These are phyloP conservation scores for Drosophila villosipedis DNA, from an alignment of 2,888 invertebrate species.

Conservation along the genomic window DNA sequence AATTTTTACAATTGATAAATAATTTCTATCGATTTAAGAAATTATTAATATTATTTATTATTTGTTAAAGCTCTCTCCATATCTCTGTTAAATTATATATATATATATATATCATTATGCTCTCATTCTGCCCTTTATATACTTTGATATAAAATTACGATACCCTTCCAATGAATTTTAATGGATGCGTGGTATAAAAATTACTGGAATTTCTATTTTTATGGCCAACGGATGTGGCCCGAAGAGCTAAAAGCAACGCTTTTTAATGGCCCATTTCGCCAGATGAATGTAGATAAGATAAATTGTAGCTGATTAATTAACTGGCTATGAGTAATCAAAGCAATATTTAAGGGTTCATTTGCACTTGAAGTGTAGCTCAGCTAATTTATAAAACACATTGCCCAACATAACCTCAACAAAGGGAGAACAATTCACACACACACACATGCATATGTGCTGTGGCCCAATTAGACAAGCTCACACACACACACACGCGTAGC, in stretches of 20 bases:
- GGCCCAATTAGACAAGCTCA: slow-evolving; percentile 69
- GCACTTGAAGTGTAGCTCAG: slow-evolving; percentile 20
- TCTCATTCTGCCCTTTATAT: neutral
- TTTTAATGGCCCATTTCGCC: slow-evolving; percentile 58
- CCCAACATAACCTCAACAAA: slow-evolving; percentile 25
- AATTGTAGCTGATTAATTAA: slow-evolving; percentile 52
- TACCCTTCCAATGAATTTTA: neutral
- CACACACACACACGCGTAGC: slow-evolving; percentile 27
- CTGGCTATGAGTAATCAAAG: slow-evolving; percentile 20
- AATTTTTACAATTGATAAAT: neutral
- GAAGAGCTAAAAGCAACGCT: slow-evolving; percentile 43
- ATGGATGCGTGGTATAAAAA: neutral
- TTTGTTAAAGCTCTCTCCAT: neutral
- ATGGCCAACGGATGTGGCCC: slow-evolving; percentile 59
- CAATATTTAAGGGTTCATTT: slow-evolving; percentile 13
- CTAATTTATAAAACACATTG: slow-evolving; percentile 3
- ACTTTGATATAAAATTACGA: neutral
- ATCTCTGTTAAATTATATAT: neutral
- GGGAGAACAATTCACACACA: neutral
- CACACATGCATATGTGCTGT: slow-evolving; percentile 12
- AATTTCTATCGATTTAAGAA: neutral
- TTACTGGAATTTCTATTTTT: slow-evolving; percentile 65
- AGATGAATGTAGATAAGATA: slow-evolving; percentile 51
- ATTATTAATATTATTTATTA: neutral
- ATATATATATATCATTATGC: neutral